phyloP scores from a whole-genome alignment of 2,888 invertebrate species.

The Agonopterix heracliana region DNA sequence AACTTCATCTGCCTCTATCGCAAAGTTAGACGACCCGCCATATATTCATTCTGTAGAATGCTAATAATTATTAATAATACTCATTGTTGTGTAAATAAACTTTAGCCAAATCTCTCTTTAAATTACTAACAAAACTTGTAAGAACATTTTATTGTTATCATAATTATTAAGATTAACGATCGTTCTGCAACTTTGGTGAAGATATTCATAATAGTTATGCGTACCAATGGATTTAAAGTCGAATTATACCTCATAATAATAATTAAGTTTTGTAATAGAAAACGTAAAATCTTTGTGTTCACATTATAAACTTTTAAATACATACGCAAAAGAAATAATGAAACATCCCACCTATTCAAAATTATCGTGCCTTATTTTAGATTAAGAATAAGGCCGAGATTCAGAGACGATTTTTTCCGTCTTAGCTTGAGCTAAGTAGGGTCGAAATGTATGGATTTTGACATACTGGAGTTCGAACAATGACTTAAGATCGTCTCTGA shows the following conservation, averaged over 20 bases:
- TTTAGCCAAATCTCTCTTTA: conserved; percentile 9
- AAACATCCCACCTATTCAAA: conserved; percentile 9
- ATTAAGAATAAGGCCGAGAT: neutral
- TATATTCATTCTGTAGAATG: conserved; percentile 60
- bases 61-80: conserved; percentile 19
- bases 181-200: neutral
- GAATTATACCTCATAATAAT: conserved; percentile 38
- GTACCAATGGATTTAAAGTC: conserved; percentile 22
- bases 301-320: no score
- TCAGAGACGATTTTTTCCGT: no score
- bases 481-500: no score
- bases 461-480: no score
- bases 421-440: no score
- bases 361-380: conserved; percentile 8
- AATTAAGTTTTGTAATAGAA: conserved; percentile 3
- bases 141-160: neutral
- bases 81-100: conserved; percentile 19
- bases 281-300: no score
- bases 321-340: conserved; percentile 1
- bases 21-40: conserved; percentile 51
- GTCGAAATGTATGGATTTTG: no score
- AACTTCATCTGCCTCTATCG: conserved; percentile 47
- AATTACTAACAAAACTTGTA: neutral
- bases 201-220: neutral
- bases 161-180: neutral